Conservation (phyloP, 2,888 invertebrate species). For the Melanotus villosus region DNA sequence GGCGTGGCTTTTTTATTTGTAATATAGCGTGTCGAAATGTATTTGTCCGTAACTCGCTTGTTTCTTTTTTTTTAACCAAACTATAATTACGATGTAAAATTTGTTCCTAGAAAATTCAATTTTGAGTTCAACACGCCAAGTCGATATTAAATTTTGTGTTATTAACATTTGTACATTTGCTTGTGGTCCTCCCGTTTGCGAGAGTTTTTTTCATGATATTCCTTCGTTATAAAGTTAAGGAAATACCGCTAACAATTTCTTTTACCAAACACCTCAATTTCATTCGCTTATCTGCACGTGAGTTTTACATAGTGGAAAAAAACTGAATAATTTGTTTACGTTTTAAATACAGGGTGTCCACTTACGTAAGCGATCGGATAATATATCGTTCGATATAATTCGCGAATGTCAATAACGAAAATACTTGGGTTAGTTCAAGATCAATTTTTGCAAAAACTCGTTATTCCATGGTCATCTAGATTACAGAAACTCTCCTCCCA, state of each 20-base stretch:
- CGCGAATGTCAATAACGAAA: no score
- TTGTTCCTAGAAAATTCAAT: slow-evolving; percentile 52
- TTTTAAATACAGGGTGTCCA: no score
- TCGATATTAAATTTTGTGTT: slow-evolving; percentile 50
- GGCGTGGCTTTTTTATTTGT: slow-evolving; percentile 39
- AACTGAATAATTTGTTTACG: no score
- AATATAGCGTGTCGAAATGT: slow-evolving; percentile 50
- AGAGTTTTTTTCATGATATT: not conserved
- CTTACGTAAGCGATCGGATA: no score
- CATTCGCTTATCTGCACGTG: no score
- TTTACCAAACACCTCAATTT: no score
- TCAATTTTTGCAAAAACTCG: not conserved
- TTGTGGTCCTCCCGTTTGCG: slow-evolving; percentile 14
- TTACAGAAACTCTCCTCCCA: not conserved
- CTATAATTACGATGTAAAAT: slow-evolving; percentile 51
- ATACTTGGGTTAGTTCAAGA: no score
- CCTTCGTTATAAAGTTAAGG: not conserved
- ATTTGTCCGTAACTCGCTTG: slow-evolving; percentile 43
- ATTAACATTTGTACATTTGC: slow-evolving; percentile 38
- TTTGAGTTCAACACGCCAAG: slow-evolving; percentile 50
- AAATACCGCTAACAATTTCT: slow-evolving; percentile 5
- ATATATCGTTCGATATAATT: no score
- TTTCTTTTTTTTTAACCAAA: slow-evolving; percentile 28
- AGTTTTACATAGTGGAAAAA: no score
- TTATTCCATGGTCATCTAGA: not conserved